Conservation (phyloP, 2,888 invertebrate genomes). For the Antheraea assamensis region DNA sequence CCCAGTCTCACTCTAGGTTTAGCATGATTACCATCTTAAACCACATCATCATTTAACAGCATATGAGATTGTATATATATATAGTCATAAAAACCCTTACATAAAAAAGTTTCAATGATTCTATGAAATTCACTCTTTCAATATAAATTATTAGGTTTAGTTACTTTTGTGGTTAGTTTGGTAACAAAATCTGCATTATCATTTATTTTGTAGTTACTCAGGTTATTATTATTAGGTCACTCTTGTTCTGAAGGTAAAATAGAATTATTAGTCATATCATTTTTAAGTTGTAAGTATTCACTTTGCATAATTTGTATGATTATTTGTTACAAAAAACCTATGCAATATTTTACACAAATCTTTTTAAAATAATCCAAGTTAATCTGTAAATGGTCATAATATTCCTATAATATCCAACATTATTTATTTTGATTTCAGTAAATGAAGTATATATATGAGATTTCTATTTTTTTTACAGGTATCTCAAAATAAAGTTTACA, state of each 20-base stretch:
- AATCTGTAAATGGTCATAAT: not conserved
- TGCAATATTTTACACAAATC: no score
- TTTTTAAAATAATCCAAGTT: no score
- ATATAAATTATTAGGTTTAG: not conserved
- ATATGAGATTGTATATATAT: no score
- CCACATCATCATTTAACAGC: no score
- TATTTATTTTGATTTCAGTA: constrained; percentile 8
- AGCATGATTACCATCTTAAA: no score
- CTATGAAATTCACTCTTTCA: not conserved
- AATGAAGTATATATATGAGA: not conserved
- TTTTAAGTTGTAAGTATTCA: not conserved
- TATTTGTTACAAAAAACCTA: no score
- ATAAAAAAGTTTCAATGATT: no score
- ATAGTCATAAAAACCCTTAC: no score
- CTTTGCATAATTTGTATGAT: not conserved
- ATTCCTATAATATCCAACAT: not conserved
- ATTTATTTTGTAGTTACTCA: not conserved
- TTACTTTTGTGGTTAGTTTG: not conserved
- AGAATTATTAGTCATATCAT: not conserved
- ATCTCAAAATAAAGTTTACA: constrained; percentile 86
- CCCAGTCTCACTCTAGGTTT: no score
- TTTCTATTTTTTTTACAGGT: constrained; percentile 57
- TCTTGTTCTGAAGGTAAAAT: not conserved
- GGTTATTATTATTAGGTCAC: not conserved
- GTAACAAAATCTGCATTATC: not conserved